A percentile compares a stretch with the other conserved stretches of the same genome.
Conservation (phyloP, 1,140 invertebrate genomes). For the Harpegnathos saltator region DNA sequence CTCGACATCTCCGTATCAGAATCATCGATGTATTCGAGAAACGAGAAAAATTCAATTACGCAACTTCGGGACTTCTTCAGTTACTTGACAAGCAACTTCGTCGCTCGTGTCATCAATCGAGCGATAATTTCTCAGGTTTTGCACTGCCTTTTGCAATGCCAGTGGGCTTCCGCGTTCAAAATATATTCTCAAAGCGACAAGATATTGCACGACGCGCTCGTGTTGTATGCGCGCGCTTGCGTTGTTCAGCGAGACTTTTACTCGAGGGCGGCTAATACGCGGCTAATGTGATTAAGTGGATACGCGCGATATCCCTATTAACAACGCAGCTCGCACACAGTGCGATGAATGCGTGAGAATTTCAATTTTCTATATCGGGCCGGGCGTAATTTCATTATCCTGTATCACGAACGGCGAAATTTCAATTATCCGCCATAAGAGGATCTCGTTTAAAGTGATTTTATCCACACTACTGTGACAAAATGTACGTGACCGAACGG, state of each 20-base stretch:
- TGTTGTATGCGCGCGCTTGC: background rate
- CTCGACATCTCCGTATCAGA: too few relatives aligned
- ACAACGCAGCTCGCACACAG: slow-evolving; percentile 51
- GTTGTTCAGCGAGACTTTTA: slow-evolving; percentile 40
- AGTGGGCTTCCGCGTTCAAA: slow-evolving; percentile 1
- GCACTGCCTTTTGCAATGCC: background rate
- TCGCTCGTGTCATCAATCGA: too few relatives aligned
- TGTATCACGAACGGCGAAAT: slow-evolving; percentile 58
- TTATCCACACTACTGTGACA: slow-evolving; percentile 51
- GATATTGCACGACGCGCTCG: background rate
- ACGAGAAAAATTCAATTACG: too few relatives aligned
- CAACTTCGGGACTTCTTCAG: too few relatives aligned
- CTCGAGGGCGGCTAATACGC: slow-evolving; percentile 30
- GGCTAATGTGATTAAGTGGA: slow-evolving; percentile 58
- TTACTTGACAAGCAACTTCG: too few relatives aligned
- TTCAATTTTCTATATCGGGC: slow-evolving; percentile 58
- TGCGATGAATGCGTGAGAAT: slow-evolving; percentile 59
- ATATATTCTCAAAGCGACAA: background rate
- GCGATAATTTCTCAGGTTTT: slow-evolving; percentile 4
- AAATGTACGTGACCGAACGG: slow-evolving; percentile 25
- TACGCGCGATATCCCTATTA: slow-evolving; percentile 52
- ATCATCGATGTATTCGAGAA: too few relatives aligned
- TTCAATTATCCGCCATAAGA: slow-evolving; percentile 56
- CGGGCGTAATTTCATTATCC: slow-evolving; percentile 55
- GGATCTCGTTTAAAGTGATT: slow-evolving; percentile 56